Evolutionary conservation across 2,888 invertebrate genomes (phyloP).

Genomic region (Phlogophora meticulosa): DNA sequence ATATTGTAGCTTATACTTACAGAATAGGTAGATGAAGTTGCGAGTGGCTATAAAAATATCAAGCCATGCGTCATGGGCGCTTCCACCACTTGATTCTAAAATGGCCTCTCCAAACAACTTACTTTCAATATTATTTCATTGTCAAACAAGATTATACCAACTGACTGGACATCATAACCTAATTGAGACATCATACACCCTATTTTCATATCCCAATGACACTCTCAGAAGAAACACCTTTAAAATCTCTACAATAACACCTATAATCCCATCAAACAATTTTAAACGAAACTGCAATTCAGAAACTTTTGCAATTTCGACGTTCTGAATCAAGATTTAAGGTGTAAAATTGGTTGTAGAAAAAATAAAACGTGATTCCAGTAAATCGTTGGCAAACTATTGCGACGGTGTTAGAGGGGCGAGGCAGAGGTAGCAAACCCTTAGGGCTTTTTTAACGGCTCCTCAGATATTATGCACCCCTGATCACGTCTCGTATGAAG

Average conservation of each 20-base stretch:
- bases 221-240: slow-evolving; percentile 37
- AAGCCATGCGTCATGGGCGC: neutral
- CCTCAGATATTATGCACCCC: slow-evolving; percentile 87
- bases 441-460: slow-evolving; percentile 87
- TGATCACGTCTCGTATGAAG: slow-evolving; percentile 89
- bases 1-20: no score
- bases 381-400: slow-evolving; percentile 62
- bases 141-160: slow-evolving; percentile 79
- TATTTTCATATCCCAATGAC: slow-evolving; percentile 49
- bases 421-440: slow-evolving; percentile 71
- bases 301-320: neutral
- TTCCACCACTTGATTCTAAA: slow-evolving; percentile 29
- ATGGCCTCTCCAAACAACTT: slow-evolving; percentile 53
- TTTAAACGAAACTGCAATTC: slow-evolving; percentile 11
- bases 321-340: slow-evolving; percentile 17
- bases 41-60: no score
- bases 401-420: slow-evolving; percentile 54
- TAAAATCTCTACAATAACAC: slow-evolving; percentile 47
- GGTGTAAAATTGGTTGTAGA: slow-evolving; percentile 43
- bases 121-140: slow-evolving; percentile 69
- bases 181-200: slow-evolving; percentile 78
- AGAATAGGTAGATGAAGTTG: no score
- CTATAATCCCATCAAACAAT: slow-evolving; percentile 34
- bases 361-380: slow-evolving; percentile 50
- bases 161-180: slow-evolving; percentile 78